phyloP scores from a whole-genome alignment of 2,888 invertebrate genomes.

The Ophion obscuratus region DNA sequence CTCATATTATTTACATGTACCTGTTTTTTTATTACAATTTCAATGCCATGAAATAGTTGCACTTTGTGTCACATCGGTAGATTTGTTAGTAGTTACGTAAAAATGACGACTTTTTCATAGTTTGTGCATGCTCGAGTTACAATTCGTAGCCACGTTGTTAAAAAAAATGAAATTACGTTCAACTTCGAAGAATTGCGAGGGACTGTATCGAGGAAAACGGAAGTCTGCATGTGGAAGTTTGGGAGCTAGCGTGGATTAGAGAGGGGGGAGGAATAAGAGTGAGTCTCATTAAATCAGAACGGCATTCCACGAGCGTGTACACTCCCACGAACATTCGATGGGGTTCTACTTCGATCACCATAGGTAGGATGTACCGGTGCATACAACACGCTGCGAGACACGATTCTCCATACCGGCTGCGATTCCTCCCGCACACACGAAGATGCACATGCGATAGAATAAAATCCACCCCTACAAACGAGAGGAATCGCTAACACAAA shows the following conservation, averaged over 20 bases:
- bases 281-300: conserved; percentile 83
- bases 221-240: conserved; percentile 2
- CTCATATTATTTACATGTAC: too few species aligned
- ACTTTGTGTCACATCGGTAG: too few species aligned
- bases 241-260: conserved; percentile 17
- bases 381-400: conserved; percentile 83
- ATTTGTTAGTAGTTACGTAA: too few species aligned
- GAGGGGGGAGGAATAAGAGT: conserved; percentile 55
- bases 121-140: too few species aligned
- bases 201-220: not conserved
- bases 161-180: conserved; percentile 20
- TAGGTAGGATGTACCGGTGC: conserved; percentile 80
- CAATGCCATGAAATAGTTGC: too few species aligned
- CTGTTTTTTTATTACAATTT: too few species aligned
- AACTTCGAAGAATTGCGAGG: conserved; percentile 51
- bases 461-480: conserved; percentile 29
- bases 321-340: conserved; percentile 84
- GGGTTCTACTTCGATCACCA: conserved; percentile 83
- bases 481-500: conserved; percentile 42
- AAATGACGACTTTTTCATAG: too few species aligned
- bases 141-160: not conserved
- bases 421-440: conserved; percentile 63
- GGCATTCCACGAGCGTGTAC: conserved; percentile 84
- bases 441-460: conserved; percentile 33
- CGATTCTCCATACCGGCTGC: conserved; percentile 70